Conservation (phyloP, 2,797 vertebrate species). For the Loris lydekkerianus region DNA sequence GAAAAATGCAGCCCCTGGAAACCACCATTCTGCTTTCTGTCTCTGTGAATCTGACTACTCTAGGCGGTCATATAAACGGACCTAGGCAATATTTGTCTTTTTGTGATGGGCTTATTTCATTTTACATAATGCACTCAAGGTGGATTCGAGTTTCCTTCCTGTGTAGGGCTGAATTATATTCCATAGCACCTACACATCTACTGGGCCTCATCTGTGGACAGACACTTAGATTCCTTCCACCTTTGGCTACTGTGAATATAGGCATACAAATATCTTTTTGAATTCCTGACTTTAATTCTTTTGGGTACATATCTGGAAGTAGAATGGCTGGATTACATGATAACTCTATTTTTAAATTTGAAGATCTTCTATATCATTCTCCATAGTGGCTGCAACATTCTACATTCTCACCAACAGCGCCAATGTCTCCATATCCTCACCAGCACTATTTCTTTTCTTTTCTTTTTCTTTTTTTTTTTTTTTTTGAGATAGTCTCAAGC, state of each 20-base stretch:
- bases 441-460: not conserved
- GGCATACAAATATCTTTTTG: not conserved
- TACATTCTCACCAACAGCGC: not conserved
- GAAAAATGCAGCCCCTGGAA: too few relatives aligned
- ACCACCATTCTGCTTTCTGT: not conserved
- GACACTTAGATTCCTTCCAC: not conserved
- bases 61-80: not conserved
- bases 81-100: not conserved
- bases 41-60: not conserved
- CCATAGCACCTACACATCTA: not conserved
- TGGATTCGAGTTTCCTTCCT: not conserved
- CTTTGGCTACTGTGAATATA: not conserved
- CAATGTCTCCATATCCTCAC: not conserved
- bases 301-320: not conserved
- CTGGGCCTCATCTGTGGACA: not conserved
- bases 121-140: not conserved
- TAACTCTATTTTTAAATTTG: slow-evolving; percentile 10
- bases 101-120: not conserved
- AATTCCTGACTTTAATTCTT: not conserved
- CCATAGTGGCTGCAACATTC: not conserved
- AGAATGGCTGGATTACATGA: not conserved
- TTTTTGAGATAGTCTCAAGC: too few relatives aligned
- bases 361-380: not conserved
- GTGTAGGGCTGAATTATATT: not conserved
- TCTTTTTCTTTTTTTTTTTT: too few relatives aligned